Conservation (phyloP, 2,888 invertebrate genomes). For the Melanotus villosus region DNA sequence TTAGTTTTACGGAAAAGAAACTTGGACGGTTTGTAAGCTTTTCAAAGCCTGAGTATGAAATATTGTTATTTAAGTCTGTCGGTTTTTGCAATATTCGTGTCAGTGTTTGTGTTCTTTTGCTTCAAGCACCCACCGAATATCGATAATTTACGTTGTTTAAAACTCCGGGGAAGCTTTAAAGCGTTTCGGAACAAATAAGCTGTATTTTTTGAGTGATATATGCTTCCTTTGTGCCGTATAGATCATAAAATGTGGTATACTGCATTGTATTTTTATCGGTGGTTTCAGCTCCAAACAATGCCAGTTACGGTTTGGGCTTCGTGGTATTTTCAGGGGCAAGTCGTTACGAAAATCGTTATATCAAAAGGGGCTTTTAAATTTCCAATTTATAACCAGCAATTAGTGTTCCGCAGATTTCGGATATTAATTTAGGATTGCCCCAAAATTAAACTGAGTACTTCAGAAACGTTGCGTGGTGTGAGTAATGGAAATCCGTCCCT, state of each 20-base stretch:
- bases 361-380: slow-evolving; percentile 20
- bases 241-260: slow-evolving; percentile 17
- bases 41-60: background rate
- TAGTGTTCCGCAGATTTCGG: slow-evolving; percentile 26
- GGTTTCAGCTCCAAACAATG: slow-evolving; percentile 6
- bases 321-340: slow-evolving; percentile 2
- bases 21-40: background rate
- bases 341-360: slow-evolving; percentile 2
- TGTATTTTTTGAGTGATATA: slow-evolving; percentile 23
- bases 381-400: slow-evolving; percentile 23
- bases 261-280: slow-evolving; percentile 7
- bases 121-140: slow-evolving; percentile 5
- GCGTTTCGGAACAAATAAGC: slow-evolving; percentile 8
- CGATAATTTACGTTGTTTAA: slow-evolving; percentile 29
- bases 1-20: background rate
- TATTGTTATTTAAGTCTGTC: slow-evolving; percentile 5
- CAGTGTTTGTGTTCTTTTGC: background rate
- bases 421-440: slow-evolving; percentile 4
- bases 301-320: background rate
- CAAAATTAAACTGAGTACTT: too few relatives aligned
- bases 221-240: slow-evolving; percentile 27
- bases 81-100: slow-evolving; percentile 4
- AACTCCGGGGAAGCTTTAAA: slow-evolving; percentile 20
- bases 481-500: background rate
- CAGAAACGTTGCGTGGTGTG: too few relatives aligned